These are phyloP conservation scores for Axea sp. DNA, from an alignment of 2,888 invertebrate species.

Conservation along the genomic window DNA sequence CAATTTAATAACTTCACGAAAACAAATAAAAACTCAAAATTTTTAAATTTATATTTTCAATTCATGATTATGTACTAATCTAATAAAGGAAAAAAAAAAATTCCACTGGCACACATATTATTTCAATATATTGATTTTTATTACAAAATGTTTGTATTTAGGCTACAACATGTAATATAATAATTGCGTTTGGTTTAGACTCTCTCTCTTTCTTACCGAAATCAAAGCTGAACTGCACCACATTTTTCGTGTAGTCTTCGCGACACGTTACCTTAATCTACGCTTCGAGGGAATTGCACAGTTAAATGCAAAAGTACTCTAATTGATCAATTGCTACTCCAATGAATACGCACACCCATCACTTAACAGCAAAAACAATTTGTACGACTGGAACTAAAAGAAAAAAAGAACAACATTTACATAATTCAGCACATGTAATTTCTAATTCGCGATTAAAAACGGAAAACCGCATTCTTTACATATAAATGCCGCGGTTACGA, in stretches of 20 bases:
- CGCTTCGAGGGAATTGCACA: conserved; percentile 67
- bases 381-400: neutral
- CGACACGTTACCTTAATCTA: conserved; percentile 65
- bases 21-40: no score
- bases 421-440: no score
- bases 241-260: conserved; percentile 68
- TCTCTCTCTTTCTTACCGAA: conserved; percentile 72
- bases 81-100: no score
- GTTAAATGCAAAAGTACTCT: conserved; percentile 38
- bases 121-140: conserved; percentile 78
- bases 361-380: neutral
- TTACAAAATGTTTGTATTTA: conserved; percentile 79
- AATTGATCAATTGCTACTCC: neutral
- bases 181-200: conserved; percentile 79
- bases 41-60: no score
- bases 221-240: conserved; percentile 76
- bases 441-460: no score
- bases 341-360: neutral
- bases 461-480: neutral
- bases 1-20: no score
- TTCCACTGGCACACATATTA: no score
- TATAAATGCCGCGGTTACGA: conserved; percentile 22
- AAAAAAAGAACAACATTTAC: neutral
- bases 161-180: conserved; percentile 79
- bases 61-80: no score